Conservation (phyloP, 2,888 invertebrate species). For the Archips crataeganus region DNA sequence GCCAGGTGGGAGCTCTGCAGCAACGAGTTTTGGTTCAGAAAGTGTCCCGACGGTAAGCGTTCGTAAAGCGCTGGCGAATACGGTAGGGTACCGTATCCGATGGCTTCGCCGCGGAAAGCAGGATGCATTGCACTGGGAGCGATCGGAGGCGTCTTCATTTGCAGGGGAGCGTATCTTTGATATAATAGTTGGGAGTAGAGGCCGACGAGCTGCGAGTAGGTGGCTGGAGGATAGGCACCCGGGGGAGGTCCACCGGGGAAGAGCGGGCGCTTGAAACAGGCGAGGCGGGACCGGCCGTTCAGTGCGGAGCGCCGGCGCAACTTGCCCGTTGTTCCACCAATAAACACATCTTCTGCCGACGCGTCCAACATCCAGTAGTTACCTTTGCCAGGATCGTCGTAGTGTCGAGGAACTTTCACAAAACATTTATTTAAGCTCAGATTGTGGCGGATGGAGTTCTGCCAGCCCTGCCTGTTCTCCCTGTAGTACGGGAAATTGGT, state of each 20-base stretch:
- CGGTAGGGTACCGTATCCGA: conserved; percentile 73
- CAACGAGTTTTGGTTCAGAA: conserved; percentile 65
- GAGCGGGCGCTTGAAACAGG: conserved; percentile 94
- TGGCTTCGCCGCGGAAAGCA: conserved; percentile 76
- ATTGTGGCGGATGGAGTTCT: conserved; percentile 99
- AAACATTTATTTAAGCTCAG: conserved; percentile 99
- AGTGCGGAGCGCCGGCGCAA: conserved; percentile 95
- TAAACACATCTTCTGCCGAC: conserved; percentile 98
- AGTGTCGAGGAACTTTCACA: conserved; percentile 98
- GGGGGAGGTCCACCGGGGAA: conserved; percentile 87
- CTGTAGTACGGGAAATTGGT: conserved; percentile 99
- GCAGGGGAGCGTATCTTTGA: conserved; percentile 87
- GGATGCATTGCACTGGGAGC: conserved; percentile 84
- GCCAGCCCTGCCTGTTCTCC: conserved; percentile 99
- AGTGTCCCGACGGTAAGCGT: conserved; percentile 64
- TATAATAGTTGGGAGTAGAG: conserved; percentile 89
- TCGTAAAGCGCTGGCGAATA: conserved; percentile 75
- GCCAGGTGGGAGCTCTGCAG: conserved; percentile 59
- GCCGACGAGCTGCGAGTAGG: conserved; percentile 85
- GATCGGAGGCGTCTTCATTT: conserved; percentile 81
- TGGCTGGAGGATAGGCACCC: conserved; percentile 85
- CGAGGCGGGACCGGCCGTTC: conserved; percentile 94
- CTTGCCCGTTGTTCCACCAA: conserved; percentile 99
- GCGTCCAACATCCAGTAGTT: conserved; percentile 99
- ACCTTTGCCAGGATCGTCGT: conserved; percentile 99